A percentile compares a stretch with the other conserved stretches of the same genome.
Evolutionary conservation across 2,113 vertebrate species (phyloP).

Genomic region (Pitta sordida): DNA sequence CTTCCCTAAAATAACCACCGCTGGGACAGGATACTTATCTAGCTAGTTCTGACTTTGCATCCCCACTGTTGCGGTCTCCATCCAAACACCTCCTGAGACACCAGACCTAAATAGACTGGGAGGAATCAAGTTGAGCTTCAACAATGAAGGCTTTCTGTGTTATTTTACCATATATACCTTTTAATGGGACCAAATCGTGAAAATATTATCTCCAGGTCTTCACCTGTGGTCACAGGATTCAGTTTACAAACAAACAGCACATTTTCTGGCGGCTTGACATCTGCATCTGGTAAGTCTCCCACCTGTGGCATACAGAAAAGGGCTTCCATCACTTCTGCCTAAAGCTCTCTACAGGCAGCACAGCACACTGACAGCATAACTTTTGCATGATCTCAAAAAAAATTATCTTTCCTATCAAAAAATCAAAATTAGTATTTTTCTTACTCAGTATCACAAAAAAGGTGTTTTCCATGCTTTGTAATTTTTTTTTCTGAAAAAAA

Average conservation of each 20-base stretch:
- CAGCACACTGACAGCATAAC: not conserved
- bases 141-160: not conserved
- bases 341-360: not conserved
- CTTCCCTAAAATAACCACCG: not conserved
- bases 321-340: not conserved
- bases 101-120: not conserved
- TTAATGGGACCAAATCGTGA: conserved; percentile 93
- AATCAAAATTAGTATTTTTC: not conserved
- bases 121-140: not conserved
- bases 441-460: not conserved
- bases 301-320: conserved; percentile 75
- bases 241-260: conserved; percentile 97
- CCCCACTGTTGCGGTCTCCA: not conserved
- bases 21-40: not conserved
- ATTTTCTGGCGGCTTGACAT: conserved; percentile 92
- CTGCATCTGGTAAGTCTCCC: conserved; percentile 93
- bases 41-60: not conserved
- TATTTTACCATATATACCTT: conserved; percentile 74
- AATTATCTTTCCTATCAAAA: not conserved
- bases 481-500: not conserved
- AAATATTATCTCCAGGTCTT: conserved; percentile 97
- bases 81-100: not conserved
- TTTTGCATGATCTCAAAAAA: not conserved
- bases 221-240: conserved; percentile 96
- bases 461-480: not conserved